Evolutionary conservation across 2,113 vertebrate genomes (phyloP).

Genomic region (Synchiropus splendidus): DNA sequence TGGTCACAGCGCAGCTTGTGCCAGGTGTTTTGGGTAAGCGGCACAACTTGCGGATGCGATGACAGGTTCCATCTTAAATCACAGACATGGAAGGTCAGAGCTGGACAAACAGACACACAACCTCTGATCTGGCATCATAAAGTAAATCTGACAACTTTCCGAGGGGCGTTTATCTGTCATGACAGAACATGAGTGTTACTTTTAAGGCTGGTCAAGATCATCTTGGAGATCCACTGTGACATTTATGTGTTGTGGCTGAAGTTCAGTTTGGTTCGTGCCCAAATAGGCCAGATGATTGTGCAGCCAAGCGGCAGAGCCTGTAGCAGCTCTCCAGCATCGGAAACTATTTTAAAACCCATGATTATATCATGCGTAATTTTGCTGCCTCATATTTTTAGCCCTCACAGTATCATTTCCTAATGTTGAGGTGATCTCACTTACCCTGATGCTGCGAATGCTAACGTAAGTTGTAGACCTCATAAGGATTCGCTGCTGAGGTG

Average conservation of each 20-base stretch:
- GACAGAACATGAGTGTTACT: constrained; percentile 1
- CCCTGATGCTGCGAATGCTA: not conserved
- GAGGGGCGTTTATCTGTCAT: not conserved
- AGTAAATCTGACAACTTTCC: not conserved
- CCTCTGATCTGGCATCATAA: too few relatives aligned
- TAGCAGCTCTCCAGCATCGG: not conserved
- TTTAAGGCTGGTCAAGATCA: not conserved
- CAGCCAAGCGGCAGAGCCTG: constrained; percentile 7
- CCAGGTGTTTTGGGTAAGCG: too few relatives aligned
- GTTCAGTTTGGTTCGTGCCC: not conserved
- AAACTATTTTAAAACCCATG: constrained; percentile 5
- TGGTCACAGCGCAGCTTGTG: not conserved
- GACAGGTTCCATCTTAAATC: too few relatives aligned
- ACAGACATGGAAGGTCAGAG: too few relatives aligned
- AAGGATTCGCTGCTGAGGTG: too few relatives aligned
- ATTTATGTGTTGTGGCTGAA: constrained; percentile 18
- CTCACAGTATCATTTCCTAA: not conserved
- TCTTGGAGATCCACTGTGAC: constrained; percentile 15
- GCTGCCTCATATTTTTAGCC: not conserved
- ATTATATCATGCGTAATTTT: not conserved
- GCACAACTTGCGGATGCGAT: too few relatives aligned
- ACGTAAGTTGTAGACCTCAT: too few relatives aligned
- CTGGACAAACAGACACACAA: too few relatives aligned
- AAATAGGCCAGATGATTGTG: not conserved
- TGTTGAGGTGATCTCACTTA: not conserved